phyloP scores from a whole-genome alignment of 1,140 invertebrate genomes.

The Polypedilum pembai region DNA sequence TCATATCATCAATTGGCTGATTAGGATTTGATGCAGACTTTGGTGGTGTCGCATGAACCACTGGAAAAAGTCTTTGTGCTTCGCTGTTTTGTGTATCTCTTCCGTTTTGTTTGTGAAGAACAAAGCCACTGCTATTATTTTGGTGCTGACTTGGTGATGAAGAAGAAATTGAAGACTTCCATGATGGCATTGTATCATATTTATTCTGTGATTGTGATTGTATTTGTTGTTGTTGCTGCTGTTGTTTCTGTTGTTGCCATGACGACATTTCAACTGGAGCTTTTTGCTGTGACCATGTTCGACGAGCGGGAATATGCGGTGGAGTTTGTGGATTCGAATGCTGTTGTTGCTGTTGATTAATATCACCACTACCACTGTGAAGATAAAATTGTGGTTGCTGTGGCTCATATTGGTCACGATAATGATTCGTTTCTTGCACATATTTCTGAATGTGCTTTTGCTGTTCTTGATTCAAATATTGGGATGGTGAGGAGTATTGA shows the following conservation, averaged over 20 bases:
- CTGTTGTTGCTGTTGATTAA: neutral
- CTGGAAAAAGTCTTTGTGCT: constrained; percentile 42
- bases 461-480: constrained; percentile 21
- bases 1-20: constrained; percentile 60
- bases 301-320: neutral
- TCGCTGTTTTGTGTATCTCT: constrained; percentile 37
- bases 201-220: constrained; percentile 30
- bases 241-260: constrained; percentile 39
- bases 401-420: constrained; percentile 29
- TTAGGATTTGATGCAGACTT: constrained; percentile 41
- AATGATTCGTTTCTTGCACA: constrained; percentile 15
- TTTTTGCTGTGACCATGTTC: neutral
- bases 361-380: neutral
- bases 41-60: constrained; percentile 42
- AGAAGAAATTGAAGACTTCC: constrained; percentile 32
- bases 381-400: constrained; percentile 34
- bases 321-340: constrained; percentile 21
- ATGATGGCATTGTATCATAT: constrained; percentile 34
- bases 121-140: constrained; percentile 37
- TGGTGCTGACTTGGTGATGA: constrained; percentile 32
- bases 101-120: constrained; percentile 40
- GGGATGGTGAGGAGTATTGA: constrained; percentile 9
- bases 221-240: constrained; percentile 20
- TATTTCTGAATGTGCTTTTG: constrained; percentile 23
- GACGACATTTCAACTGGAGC: neutral